Conservation (phyloP, 1,140 invertebrate genomes). For the Tetramorium parvispinum region DNA sequence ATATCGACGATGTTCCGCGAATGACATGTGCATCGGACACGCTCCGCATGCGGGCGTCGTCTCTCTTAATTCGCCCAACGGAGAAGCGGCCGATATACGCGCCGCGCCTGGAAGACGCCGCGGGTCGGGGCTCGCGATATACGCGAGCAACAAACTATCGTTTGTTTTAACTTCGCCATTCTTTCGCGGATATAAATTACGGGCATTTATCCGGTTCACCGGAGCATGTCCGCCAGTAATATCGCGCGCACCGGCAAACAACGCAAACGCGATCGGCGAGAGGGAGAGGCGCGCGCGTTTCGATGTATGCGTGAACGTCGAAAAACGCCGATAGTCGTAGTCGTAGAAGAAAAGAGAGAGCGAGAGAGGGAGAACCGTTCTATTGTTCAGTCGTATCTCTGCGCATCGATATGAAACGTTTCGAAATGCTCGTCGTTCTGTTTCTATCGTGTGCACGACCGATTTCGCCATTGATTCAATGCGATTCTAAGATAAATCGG, state of each 20-base stretch:
- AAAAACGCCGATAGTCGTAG: conserved; percentile 41
- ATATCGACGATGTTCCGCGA: conserved; percentile 28
- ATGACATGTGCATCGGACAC: conserved; percentile 22
- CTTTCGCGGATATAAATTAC: conserved; percentile 68
- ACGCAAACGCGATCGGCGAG: conserved; percentile 49
- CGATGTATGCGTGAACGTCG: conserved; percentile 41
- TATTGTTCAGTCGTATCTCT: conserved; percentile 47
- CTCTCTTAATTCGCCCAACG: neutral
- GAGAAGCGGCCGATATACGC: neutral
- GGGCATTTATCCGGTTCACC: conserved; percentile 72
- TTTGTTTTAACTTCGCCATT: conserved; percentile 51
- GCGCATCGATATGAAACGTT: conserved; percentile 54
- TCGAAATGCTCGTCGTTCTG: conserved; percentile 32
- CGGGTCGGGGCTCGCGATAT: conserved; percentile 1
- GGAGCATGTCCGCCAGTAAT: conserved; percentile 70
- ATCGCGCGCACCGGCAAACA: conserved; percentile 44
- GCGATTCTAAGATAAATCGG: conserved; percentile 47
- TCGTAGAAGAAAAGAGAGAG: neutral
- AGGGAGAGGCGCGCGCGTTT: conserved; percentile 44
- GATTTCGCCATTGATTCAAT: conserved; percentile 53
- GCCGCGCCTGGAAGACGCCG: neutral
- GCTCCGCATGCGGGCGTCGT: neutral
- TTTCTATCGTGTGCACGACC: conserved; percentile 26
- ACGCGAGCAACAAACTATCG: conserved; percentile 12
- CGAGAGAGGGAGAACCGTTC: neutral